Percentiles rank a stretch among this genome's conserved stretches.
These are phyloP conservation scores for Seriola rivoliana DNA, from an alignment of 2,113 vertebrate genomes.

Conservation along the genomic window DNA sequence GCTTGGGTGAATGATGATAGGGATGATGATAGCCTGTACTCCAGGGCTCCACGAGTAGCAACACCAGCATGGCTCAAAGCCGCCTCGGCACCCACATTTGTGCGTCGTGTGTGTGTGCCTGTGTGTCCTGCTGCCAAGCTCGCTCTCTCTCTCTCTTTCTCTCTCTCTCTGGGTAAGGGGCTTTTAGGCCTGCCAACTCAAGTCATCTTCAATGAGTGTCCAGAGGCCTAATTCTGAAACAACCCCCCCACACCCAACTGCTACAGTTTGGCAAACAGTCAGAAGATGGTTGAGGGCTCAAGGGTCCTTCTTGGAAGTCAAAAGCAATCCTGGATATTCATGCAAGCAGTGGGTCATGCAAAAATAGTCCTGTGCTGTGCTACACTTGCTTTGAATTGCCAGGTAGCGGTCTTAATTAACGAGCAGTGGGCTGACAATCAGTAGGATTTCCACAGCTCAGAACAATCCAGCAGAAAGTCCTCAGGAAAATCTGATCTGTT, in stretches of 20 bases:
- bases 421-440: neutral
- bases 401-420: constrained; percentile 53
- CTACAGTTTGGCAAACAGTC: constrained; percentile 69
- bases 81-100: constrained; percentile 68
- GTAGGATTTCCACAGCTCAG: constrained; percentile 31
- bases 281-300: constrained; percentile 65
- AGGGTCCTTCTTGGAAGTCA: constrained; percentile 74
- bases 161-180: constrained; percentile 62
- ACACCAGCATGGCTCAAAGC: constrained; percentile 81
- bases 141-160: constrained; percentile 44
- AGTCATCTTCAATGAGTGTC: constrained; percentile 77
- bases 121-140: constrained; percentile 64
- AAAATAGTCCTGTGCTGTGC: constrained; percentile 38
- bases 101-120: constrained; percentile 47
- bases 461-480: constrained; percentile 49
- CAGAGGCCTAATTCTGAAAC: constrained; percentile 71
- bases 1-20: constrained; percentile 77
- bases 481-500: constrained; percentile 23
- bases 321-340: constrained; percentile 67
- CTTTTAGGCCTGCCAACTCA: constrained; percentile 79
- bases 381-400: constrained; percentile 32
- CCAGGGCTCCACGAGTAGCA: constrained; percentile 69
- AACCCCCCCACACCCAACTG: constrained; percentile 60
- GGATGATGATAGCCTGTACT: constrained; percentile 79
- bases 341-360: constrained; percentile 72